Conservation (phyloP, 1,140 invertebrate genomes). For the Drosophila melanica region DNA sequence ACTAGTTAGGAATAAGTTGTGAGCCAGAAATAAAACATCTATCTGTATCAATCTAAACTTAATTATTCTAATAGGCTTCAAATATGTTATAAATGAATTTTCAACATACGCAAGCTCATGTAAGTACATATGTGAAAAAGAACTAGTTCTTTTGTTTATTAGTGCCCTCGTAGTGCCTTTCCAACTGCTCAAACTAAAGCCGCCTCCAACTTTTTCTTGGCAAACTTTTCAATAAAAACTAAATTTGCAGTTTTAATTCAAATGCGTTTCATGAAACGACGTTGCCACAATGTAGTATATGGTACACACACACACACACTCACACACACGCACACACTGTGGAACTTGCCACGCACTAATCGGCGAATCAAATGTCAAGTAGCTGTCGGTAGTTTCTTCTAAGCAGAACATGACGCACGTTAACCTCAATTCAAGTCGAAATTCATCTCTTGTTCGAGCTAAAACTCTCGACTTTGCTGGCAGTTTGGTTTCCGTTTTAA, state of each 20-base stretch:
- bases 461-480: conserved; percentile 14
- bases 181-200: conserved; percentile 20
- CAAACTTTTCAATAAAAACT: conserved; percentile 37
- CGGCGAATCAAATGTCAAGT: conserved; percentile 72
- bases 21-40: not conserved
- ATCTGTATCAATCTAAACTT: not conserved
- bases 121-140: not conserved
- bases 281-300: conserved; percentile 5
- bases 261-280: conserved; percentile 10
- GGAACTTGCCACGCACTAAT: conserved; percentile 38
- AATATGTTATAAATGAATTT: too few species aligned
- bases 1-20: not conserved
- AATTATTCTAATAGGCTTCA: not conserved
- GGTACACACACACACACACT: not conserved
- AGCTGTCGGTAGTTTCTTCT: conserved; percentile 56
- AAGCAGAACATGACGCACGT: conserved; percentile 63
- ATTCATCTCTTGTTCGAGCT: conserved; percentile 3
- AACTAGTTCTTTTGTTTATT: conserved; percentile 8
- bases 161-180: conserved; percentile 32
- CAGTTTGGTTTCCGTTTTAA: conserved; percentile 55
- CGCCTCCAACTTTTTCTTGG: conserved; percentile 24
- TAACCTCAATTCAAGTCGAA: conserved; percentile 36
- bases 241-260: conserved; percentile 50
- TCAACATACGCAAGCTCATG: not conserved
- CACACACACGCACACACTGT: not conserved